Conservation (phyloP, 2,888 invertebrate species). For the Myathropa florea region DNA sequence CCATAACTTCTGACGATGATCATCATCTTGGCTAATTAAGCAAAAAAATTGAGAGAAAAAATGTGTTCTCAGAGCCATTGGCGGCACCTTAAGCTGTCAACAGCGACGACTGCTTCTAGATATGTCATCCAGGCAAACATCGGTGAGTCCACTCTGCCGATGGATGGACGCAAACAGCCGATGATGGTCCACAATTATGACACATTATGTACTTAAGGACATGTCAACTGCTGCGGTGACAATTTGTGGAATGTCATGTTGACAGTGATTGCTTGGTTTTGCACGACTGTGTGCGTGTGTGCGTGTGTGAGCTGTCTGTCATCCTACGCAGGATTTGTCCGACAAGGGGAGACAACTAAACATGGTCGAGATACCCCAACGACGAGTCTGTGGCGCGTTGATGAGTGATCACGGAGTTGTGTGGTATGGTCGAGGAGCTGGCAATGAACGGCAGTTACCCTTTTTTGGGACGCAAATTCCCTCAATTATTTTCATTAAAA, state of each 20-base stretch:
- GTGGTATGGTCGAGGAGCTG: too few species aligned
- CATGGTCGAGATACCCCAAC: neutral
- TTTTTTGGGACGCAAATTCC: conserved; percentile 37
- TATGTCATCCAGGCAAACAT: neutral
- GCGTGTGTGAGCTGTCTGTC: conserved; percentile 16
- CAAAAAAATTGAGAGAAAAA: neutral
- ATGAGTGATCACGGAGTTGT: neutral
- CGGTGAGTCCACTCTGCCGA: neutral
- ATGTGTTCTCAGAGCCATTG: conserved; percentile 5
- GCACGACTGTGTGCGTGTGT: conserved; percentile 17
- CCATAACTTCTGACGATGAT: conserved; percentile 26
- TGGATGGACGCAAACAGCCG: neutral
- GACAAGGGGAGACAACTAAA: neutral
- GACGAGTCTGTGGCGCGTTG: neutral
- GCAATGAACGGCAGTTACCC: conserved; percentile 6
- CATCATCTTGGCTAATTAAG: conserved; percentile 23
- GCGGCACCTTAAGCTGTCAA: conserved; percentile 47
- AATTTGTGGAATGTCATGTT: conserved; percentile 54
- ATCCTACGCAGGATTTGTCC: conserved; percentile 22
- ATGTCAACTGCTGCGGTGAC: conserved; percentile 41
- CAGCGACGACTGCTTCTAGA: neutral
- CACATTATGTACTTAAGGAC: conserved; percentile 64
- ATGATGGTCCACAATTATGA: conserved; percentile 56
- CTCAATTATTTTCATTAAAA: conserved; percentile 68
- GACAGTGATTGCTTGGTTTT: conserved; percentile 23